phyloP scores from a whole-genome alignment of 2,888 invertebrate genomes.

The Caenorhabditis sp. region DNA sequence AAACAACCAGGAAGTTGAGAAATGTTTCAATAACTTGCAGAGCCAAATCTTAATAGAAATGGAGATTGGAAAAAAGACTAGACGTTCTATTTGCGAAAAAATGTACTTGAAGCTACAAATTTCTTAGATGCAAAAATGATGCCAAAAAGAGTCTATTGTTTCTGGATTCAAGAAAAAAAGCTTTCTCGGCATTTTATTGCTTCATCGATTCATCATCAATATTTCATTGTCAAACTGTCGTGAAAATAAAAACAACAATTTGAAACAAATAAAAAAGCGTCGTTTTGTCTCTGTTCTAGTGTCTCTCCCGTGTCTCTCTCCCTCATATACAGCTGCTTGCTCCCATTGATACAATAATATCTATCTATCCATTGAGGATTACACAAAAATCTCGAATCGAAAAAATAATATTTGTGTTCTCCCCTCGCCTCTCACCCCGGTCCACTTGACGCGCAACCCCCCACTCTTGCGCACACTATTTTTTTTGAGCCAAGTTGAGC shows the following conservation, averaged over 20 bases:
- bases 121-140: too few relatives aligned
- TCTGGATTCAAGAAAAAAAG: too few relatives aligned
- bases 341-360: neutral
- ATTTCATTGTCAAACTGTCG: neutral
- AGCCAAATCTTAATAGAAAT: too few relatives aligned
- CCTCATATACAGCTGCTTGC: neutral
- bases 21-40: too few relatives aligned
- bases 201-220: neutral
- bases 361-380: neutral
- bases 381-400: neutral
- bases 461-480: neutral
- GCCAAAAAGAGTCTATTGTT: too few relatives aligned
- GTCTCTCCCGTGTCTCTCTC: neutral
- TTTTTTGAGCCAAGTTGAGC: neutral
- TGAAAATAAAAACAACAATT: neutral
- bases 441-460: neutral
- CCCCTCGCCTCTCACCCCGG: neutral
- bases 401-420: neutral
- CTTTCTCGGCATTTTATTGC: too few relatives aligned
- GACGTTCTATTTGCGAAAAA: too few relatives aligned
- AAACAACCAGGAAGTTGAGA: too few relatives aligned
- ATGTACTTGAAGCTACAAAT: too few relatives aligned
- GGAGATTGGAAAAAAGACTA: too few relatives aligned
- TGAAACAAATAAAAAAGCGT: neutral
- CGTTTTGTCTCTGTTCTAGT: neutral